These are phyloP conservation scores for Glossophaga mutica DNA, from an alignment of 2,797 vertebrate genomes.

Conservation along the genomic window DNA sequence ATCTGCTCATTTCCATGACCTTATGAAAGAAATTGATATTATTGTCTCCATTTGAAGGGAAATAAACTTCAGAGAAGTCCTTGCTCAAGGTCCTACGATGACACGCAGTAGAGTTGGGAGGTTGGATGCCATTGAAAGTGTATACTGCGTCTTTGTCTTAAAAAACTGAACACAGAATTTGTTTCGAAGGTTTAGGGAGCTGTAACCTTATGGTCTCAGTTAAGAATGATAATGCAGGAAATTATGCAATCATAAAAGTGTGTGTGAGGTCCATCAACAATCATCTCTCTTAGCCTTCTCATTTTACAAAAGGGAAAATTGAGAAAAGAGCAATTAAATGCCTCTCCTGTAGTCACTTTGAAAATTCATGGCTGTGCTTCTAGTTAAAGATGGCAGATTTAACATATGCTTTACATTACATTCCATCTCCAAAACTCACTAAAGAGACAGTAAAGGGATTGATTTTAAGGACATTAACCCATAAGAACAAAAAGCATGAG, in stretches of 20 bases:
- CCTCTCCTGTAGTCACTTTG: constrained; percentile 50
- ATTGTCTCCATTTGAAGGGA: neutral
- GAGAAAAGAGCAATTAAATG: constrained; percentile 44
- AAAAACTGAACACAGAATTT: constrained; percentile 8
- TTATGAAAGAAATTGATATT: neutral
- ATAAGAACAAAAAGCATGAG: constrained; percentile 50
- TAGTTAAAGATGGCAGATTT: constrained; percentile 53
- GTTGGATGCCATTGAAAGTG: neutral
- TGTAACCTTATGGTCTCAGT: constrained; percentile 29
- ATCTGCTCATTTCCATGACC: neutral
- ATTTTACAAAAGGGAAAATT: constrained; percentile 54
- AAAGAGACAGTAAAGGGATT: constrained; percentile 61
- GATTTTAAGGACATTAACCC: constrained; percentile 61
- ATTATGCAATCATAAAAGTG: constrained; percentile 28
- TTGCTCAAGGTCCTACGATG: neutral
- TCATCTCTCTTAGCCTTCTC: constrained; percentile 1
- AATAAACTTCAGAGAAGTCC: neutral
- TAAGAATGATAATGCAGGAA: constrained; percentile 35
- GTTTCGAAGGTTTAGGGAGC: constrained; percentile 25
- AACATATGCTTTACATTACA: constrained; percentile 64
- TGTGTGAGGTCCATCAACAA: neutral
- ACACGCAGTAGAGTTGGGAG: neutral
- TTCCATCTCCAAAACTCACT: constrained; percentile 39
- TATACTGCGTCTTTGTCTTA: neutral
- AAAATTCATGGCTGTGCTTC: constrained; percentile 55